These are phyloP conservation scores for Pangasius mekongensis DNA, from an alignment of 2,797 vertebrate genomes.

Conservation along the genomic window DNA sequence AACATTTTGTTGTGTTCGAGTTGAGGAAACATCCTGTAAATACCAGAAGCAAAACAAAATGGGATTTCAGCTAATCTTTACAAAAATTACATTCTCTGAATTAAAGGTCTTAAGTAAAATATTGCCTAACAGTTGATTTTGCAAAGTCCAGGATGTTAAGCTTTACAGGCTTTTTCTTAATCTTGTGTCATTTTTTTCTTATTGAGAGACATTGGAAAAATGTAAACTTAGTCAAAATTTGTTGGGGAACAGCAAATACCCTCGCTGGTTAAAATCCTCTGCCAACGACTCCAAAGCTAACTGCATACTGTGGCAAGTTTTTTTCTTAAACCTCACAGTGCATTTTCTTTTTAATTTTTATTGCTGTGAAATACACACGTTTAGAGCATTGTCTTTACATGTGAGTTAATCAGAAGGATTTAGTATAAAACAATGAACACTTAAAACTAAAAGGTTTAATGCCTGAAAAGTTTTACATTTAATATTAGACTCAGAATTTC, in stretches of 20 bases:
- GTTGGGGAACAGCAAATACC: background rate
- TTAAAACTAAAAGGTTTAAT: background rate
- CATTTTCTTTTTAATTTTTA: background rate
- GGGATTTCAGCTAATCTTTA: background rate
- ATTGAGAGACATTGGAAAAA: background rate
- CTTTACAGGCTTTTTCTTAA: background rate
- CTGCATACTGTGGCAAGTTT: background rate
- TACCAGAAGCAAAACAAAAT: background rate
- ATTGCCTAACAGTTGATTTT: background rate
- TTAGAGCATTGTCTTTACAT: background rate
- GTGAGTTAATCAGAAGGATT: background rate
- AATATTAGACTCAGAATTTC: background rate
- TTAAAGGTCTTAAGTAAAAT: background rate
- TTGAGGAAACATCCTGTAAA: background rate
- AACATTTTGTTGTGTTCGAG: background rate
- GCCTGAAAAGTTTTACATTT: background rate
- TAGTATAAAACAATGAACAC: background rate
- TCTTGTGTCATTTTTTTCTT: background rate
- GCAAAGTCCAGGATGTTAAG: background rate
- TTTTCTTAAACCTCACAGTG: background rate
- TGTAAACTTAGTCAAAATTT: background rate
- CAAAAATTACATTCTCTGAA: background rate
- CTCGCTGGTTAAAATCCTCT: background rate
- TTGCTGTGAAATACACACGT: background rate
- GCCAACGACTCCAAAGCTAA: background rate